Evolutionary conservation across 2,888 invertebrate genomes (phyloP).

Genomic region (Mimas tiliae): DNA sequence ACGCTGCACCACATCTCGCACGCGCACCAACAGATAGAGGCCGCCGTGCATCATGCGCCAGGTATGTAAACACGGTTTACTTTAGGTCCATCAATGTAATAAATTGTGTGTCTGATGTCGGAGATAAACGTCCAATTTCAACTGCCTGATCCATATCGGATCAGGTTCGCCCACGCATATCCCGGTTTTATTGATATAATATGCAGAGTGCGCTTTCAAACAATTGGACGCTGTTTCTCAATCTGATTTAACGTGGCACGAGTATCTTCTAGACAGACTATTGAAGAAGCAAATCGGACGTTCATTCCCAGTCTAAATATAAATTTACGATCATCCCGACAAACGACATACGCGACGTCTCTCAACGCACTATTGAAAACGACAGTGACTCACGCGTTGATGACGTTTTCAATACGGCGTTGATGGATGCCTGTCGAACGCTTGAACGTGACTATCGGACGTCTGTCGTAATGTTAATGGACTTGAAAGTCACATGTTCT

Average conservation of each 20-base stretch:
- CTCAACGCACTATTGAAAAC: neutral
- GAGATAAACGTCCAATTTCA: too few relatives aligned
- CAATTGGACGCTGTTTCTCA: too few relatives aligned
- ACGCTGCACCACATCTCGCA: conserved; percentile 85
- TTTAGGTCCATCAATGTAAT: too few relatives aligned
- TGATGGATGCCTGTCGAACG: neutral
- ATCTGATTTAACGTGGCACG: too few relatives aligned
- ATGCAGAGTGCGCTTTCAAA: too few relatives aligned
- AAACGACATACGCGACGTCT: too few relatives aligned
- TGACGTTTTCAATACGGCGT: neutral
- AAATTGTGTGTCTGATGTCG: too few relatives aligned
- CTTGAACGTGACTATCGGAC: neutral
- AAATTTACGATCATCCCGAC: too few relatives aligned
- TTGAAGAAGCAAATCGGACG: neutral
- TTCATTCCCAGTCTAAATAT: conserved; percentile 9
- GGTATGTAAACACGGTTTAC: conserved; percentile 49
- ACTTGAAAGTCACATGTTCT: neutral
- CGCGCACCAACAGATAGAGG: conserved; percentile 80
- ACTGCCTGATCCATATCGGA: too few relatives aligned
- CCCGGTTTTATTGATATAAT: too few relatives aligned
- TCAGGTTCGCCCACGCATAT: too few relatives aligned
- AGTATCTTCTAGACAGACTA: too few relatives aligned
- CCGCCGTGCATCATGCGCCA: conserved; percentile 71
- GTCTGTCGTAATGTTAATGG: neutral
- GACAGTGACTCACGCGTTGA: neutral